These are phyloP conservation scores for Paracyprichromis sp. DNA, from an alignment of 2,113 vertebrate genomes.

Conservation along the genomic window DNA sequence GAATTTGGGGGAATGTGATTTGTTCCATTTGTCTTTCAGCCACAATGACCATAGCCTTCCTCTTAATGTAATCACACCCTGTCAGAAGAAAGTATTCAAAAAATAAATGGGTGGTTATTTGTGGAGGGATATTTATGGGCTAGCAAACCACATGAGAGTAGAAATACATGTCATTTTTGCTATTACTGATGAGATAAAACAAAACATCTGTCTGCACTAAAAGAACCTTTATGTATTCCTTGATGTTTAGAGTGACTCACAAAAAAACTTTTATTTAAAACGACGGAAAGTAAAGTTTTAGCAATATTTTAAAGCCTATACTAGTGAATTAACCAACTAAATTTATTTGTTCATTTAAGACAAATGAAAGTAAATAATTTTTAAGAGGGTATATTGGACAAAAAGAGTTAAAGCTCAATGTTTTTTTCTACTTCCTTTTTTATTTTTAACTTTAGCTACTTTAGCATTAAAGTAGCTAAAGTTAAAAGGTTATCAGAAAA, in stretches of 20 bases:
- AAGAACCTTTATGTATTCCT: not conserved
- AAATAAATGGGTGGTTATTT: not conserved
- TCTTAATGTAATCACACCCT: not conserved
- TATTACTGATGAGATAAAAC: not conserved
- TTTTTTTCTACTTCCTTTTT: not conserved
- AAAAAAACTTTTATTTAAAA: not conserved
- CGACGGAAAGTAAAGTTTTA: not conserved
- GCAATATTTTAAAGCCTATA: not conserved
- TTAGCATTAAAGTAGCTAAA: not conserved
- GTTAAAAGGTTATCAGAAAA: not conserved
- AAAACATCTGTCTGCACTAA: conserved; percentile 48
- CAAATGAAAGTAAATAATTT: rapidly evolving
- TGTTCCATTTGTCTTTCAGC: not conserved
- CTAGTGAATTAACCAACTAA: not conserved
- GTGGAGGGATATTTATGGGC: not conserved
- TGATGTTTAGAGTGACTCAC: not conserved
- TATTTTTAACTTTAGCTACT: not conserved
- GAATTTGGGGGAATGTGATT: not conserved
- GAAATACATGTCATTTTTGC: not conserved
- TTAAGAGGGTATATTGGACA: not conserved
- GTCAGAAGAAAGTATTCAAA: not conserved
- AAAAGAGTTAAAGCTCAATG: not conserved
- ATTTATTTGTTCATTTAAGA: not conserved
- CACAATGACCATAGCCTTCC: not conserved
- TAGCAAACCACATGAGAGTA: not conserved